Evolutionary conservation across 2,888 invertebrate species (phyloP).

Genomic region (Pharmacophagus antenor): DNA sequence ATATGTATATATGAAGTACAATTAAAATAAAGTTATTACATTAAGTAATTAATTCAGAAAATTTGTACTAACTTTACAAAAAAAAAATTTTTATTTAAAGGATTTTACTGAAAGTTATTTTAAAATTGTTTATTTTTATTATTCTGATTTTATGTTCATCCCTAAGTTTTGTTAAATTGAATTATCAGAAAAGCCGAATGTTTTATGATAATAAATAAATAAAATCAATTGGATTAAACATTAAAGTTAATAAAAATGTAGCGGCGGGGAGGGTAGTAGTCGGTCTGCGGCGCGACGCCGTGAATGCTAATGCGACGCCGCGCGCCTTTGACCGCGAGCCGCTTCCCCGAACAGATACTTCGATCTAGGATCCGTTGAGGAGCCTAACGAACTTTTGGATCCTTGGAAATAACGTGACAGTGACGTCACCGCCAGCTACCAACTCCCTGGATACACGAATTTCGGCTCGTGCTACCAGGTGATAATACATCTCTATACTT

Average conservation of each 20-base stretch:
- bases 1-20: no score
- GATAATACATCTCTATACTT: background rate
- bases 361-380: conserved; percentile 39
- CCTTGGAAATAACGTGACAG: conserved; percentile 13
- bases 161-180: background rate
- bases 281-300: conserved; percentile 17
- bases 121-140: no score
- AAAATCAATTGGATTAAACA: conserved; percentile 14
- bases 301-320: conserved; percentile 38
- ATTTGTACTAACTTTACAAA: no score
- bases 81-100: no score
- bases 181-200: background rate
- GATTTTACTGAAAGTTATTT: no score
- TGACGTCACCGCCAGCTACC: conserved; percentile 16
- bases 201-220: background rate
- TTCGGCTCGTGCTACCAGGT: conserved; percentile 8
- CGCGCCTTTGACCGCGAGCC: conserved; percentile 42
- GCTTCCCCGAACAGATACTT: conserved; percentile 42
- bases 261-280: conserved; percentile 19
- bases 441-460: background rate
- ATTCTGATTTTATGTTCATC: background rate
- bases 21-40: no score
- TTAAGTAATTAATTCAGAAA: no score
- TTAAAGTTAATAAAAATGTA: conserved; percentile 18
- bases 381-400: conserved; percentile 32